Base-by-base conservation (phyloP, 2,113 vertebrate species). In the Buteo buteo region DNA sequence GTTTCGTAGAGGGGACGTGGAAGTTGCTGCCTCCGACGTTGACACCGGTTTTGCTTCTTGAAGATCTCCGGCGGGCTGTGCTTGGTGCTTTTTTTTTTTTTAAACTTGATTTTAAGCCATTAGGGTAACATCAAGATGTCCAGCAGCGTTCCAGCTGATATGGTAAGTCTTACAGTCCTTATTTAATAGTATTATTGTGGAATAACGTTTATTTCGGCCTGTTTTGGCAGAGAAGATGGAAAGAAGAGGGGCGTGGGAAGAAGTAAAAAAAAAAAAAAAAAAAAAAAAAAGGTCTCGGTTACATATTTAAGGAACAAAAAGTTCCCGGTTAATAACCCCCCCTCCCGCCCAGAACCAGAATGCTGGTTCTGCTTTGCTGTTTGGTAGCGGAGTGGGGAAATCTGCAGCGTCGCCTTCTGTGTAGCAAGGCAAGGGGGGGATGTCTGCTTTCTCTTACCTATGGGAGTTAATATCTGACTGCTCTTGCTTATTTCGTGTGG, bases 101-200 rank as follows among this genome's bases (percentile, higher is more conserved):
- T 14, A 28, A 64, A 93, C 52, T 90, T 66, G 29, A 4, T 93
- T 88, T 96, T 15, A 77, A 90, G 71, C 90, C 91, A 44, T 93
- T 96, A 94, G 92, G 70, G 94, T 90, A 88, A 82, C 94, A 85
- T 94, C 98, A 98, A 98, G 97, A 98, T 98, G 98, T 98, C 98
- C 96, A 98, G 98, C 91, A 98, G 97, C 96, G 97, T 98, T 93
- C 98, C 98, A 73, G 98, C 98, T 95, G 98, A 98, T 95, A 98
- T 98, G 98, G 98, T 98, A 88, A 98, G 98, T 96, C 59, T 67
- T 17, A 16, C 6, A 2, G 22, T 67, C 42, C 55, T 57, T 70
- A 28, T 77, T 62, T 70, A n/a, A 54, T 34, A 65, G 25, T 31
- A 13, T 12, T 58, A 4, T 45, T 84, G 25, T 8, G 64, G 72